phyloP scores from a whole-genome alignment of 1,140 invertebrate species.

The Diabrotica virgifera region DNA sequence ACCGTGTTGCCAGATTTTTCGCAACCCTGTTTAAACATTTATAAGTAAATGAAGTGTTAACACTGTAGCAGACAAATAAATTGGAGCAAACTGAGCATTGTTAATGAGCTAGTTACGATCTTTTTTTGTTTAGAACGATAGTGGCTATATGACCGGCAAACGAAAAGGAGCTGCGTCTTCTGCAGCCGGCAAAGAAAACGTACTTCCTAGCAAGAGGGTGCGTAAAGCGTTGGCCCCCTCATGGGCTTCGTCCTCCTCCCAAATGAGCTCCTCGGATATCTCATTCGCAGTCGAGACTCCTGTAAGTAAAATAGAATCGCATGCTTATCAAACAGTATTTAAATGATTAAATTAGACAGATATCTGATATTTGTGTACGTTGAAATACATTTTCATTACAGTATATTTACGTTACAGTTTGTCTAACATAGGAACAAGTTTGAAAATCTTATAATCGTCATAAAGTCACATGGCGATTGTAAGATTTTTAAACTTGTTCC shows the following conservation, averaged over 20 bases:
- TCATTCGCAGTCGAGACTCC: conserved; percentile 72
- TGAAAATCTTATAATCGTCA: too few relatives aligned
- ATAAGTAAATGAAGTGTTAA: not conserved
- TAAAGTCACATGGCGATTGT: too few relatives aligned
- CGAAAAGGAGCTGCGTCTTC: conserved; percentile 45
- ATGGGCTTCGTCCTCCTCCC: conserved; percentile 64
- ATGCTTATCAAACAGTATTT: not conserved
- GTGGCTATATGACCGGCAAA: conserved; percentile 58
- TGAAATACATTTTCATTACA: too few relatives aligned
- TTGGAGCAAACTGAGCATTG: not conserved
- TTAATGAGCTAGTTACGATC: conserved; percentile 8
- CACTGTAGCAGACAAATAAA: not conserved
- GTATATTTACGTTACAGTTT: too few relatives aligned
- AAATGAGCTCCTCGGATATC: conserved; percentile 55
- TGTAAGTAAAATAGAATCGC: conserved; percentile 54
- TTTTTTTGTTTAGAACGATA: conserved; percentile 54
- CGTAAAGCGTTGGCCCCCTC: conserved; percentile 72
- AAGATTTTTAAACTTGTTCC: too few relatives aligned
- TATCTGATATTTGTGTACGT: too few relatives aligned
- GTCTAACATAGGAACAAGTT: too few relatives aligned
- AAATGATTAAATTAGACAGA: too few relatives aligned
- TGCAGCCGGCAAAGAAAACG: conserved; percentile 64
- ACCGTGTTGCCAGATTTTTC: too few relatives aligned
- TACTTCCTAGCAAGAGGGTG: conserved; percentile 64
- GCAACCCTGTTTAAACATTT: not conserved